A percentile compares a stretch with the other conserved stretches of the same genome.
phyloP scores from a whole-genome alignment of 2,113 vertebrate genomes.

The Pelecanoides urinatrix region DNA sequence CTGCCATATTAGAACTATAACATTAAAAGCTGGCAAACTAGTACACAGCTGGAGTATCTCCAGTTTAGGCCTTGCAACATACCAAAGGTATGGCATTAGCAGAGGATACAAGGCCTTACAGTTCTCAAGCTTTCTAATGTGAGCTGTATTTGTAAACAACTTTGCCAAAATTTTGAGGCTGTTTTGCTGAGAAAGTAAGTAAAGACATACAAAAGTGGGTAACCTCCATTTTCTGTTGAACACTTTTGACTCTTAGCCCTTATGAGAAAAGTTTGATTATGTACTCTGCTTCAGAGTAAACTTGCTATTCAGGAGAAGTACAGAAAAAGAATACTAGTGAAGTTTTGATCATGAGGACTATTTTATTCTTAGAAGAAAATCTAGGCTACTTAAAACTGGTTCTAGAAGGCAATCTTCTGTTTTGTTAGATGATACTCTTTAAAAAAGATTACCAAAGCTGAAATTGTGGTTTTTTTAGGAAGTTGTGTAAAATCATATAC shows the following conservation, averaged over 20 bases:
- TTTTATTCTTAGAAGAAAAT: background rate
- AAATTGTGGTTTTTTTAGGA: background rate
- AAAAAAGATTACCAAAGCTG: background rate
- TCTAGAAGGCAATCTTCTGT: background rate
- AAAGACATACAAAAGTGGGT: background rate
- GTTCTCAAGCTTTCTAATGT: background rate
- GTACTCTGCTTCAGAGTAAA: background rate
- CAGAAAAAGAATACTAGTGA: background rate
- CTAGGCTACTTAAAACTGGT: background rate
- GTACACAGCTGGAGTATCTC: background rate
- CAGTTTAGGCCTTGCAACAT: background rate
- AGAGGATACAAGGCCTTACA: background rate
- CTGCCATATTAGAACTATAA: background rate
- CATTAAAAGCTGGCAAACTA: background rate
- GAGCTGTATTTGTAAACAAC: background rate
- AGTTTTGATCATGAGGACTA: background rate
- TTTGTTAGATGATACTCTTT: background rate
- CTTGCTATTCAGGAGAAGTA: background rate
- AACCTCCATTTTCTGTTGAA: background rate
- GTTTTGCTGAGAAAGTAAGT: background rate
- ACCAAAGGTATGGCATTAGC: background rate
- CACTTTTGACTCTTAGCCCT: background rate
- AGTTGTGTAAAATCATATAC: background rate
- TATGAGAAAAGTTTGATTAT: background rate
- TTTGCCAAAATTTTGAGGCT: background rate